A percentile compares a stretch with the other conserved stretches of the same genome.
These are phyloP conservation scores for Leucozona laternaria DNA, from an alignment of 2,888 invertebrate species.

Conservation along the genomic window DNA sequence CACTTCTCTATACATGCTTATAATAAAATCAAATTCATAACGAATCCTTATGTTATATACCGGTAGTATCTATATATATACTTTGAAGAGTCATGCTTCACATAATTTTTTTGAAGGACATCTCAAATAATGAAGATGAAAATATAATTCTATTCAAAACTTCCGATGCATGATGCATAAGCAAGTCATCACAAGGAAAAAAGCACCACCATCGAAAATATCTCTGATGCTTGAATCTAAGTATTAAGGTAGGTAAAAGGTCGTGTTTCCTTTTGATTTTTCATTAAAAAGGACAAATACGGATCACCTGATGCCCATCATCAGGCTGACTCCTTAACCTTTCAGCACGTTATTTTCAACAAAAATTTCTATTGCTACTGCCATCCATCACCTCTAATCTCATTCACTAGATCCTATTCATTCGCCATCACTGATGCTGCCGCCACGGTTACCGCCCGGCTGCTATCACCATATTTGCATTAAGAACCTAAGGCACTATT, in stretches of 20 bases:
- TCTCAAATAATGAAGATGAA: conserved; percentile 57
- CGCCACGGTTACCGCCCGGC: neutral
- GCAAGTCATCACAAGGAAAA: conserved; percentile 10
- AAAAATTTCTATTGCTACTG: conserved; percentile 17
- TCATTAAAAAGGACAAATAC: conserved; percentile 40
- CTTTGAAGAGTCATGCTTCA: conserved; percentile 18
- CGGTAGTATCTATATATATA: too few relatives aligned
- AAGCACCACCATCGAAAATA: conserved; percentile 4
- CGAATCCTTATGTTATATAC: conserved; percentile 16
- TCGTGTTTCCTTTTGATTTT: conserved; percentile 24
- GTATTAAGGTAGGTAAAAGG: neutral
- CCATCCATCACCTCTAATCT: conserved; percentile 60
- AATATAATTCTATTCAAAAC: conserved; percentile 53
- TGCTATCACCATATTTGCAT: neutral
- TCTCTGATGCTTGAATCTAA: neutral
- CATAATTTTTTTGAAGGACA: conserved; percentile 40
- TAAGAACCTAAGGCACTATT: conserved; percentile 50
- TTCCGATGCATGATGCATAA: conserved; percentile 51
- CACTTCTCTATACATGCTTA: neutral
- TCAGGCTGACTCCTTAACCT: conserved; percentile 25
- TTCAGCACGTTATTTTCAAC: conserved; percentile 46
- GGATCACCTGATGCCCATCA: conserved; percentile 52
- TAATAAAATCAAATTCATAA: conserved; percentile 42
- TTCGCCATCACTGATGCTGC: conserved; percentile 22
- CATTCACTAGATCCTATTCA: conserved; percentile 54